Evolutionary conservation across 2,888 invertebrate species (phyloP), one percentile per base, ranked within the genome.

Genomic region (Ornithoptera alexandrae): DNA sequence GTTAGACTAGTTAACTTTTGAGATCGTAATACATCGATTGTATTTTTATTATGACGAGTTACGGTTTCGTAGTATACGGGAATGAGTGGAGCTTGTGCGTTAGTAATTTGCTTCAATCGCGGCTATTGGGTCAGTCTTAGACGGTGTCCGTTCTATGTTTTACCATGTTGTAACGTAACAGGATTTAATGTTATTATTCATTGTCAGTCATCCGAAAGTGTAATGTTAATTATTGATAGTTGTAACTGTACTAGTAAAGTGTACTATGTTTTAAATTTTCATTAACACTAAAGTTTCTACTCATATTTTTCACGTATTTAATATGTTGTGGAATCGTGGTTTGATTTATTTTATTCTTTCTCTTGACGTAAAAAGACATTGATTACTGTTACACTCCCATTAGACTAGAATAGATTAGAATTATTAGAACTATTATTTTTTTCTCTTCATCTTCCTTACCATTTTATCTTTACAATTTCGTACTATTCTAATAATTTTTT

Each of bases 241-340:
- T n/a, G 57, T 62, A 66, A 63, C 65, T 56, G 20, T 66, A 57
- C 1, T 20, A n/a, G 58, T 46, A 46, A 50, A 59, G 20, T 56
- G 67, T 63, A 67, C 62, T 70, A 62, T 53, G 62, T 58, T 62
- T 46, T 59, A 42, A 67, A 67, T 60, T 70, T 67, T 67, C 67
- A 64, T 56, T 64, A 30, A 67, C 63, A 56, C 30, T 36, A 62
- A 70, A 70, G 70, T 70, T 39, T 61, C 56, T 53, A 7, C 15
- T 63, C 59, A 62, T 24, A 70, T 67, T 70, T 70, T 70, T 67
- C 66, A 70, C 62, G 56, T 46, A 36, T 65, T 65, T 59, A 66
- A 70, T 70, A 58, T 62, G 63, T 67, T 63, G 58, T 39, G 65
- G 50, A 68, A 59, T 60, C 60, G 64, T 30, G 30, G 30, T 30